Evolutionary conservation across 2,797 vertebrate genomes (phyloP), one percentile per base, ranked within the genome.

Genomic region (Pantherophis vulpinus): DNA sequence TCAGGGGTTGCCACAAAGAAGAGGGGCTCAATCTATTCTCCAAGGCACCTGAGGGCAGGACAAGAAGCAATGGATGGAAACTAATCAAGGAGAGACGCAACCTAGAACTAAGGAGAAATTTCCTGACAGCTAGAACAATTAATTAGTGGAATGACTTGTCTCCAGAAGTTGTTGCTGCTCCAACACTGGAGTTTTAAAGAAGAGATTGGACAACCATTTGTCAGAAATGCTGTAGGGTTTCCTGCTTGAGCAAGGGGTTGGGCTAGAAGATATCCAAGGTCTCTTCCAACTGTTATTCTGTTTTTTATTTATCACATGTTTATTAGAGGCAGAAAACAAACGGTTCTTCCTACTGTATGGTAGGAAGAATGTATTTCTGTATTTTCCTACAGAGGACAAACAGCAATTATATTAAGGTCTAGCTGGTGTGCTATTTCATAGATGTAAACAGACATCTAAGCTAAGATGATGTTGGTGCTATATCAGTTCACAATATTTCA

Each of bases 391-490:
- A 56, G 58, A 25, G 42, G 58, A 79, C 91, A 90, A 87, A 86
- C 27, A 79, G 0, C 42, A 2, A 51, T 16, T 89, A 25, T 2
- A 93, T 37, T 16, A 6, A 27, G 88, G 27, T 51, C 8, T 89
- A 1, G 20, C 87, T 94, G 58, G 37, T 29, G 55, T 92, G 11
- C 47, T 32, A 23, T 59, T 86, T 90, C 95, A 0, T 0, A 86
- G 94, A 88, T 86, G 32, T 63, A 59, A 59, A 14, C 93, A 54
- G 90, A 91, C 61, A 90, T 37, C 55, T 60, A 27, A 89, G 13
- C 51, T 55, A 51, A 16, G 60, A 79, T 25, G 92, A 61, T 86
- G 11, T 29, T 5, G 90, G 59, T 94, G 87, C 88, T 56, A 95
- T 8, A 12, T 54, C 4, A 8, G 4, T 94, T 54, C n/a, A 59